A percentile compares a stretch with the other conserved stretches of the same genome.
Evolutionary conservation across 2,113 vertebrate species (phyloP).

Genomic region (human): DNA sequence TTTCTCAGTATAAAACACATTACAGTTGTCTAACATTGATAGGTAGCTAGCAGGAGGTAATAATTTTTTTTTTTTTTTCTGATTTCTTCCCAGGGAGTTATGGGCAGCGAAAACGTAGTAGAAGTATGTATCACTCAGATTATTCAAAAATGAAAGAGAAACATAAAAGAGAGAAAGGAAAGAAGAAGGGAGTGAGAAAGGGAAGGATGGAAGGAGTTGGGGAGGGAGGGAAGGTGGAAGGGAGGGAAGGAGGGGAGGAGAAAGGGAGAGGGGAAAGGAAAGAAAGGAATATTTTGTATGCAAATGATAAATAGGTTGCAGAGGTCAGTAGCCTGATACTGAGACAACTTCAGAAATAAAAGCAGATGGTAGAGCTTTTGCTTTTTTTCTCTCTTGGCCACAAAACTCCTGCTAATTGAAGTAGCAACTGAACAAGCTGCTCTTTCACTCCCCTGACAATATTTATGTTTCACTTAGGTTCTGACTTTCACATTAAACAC

Average conservation of each 20-base stretch:
- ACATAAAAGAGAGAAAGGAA: no score
- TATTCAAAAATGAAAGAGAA: neutral
- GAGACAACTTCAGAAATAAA: constrained; percentile 50
- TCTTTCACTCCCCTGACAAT: constrained; percentile 27
- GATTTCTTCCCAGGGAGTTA: neutral
- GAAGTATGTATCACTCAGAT: neutral
- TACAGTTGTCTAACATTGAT: neutral
- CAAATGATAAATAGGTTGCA: constrained; percentile 23
- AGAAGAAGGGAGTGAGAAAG: rapidly evolving
- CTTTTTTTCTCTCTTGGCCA: constrained; percentile 57
- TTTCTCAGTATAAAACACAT: neutral
- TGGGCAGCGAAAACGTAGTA: neutral
- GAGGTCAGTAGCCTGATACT: constrained; percentile 53
- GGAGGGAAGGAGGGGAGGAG: neutral
- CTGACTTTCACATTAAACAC: constrained; percentile 23
- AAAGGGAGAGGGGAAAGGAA: neutral
- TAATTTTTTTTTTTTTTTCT: neutral
- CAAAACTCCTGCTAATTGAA: constrained; percentile 69
- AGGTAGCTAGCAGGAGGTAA: neutral
- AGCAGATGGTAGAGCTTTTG: constrained; percentile 67
- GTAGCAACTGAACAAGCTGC: constrained; percentile 60
- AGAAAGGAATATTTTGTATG: neutral
- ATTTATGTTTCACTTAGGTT: constrained; percentile 27
- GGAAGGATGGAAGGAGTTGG: neutral
- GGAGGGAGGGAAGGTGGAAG: no score